Evolutionary conservation across 2,113 vertebrate genomes (phyloP).

Genomic region (Leptobrachium ailaonicum): DNA sequence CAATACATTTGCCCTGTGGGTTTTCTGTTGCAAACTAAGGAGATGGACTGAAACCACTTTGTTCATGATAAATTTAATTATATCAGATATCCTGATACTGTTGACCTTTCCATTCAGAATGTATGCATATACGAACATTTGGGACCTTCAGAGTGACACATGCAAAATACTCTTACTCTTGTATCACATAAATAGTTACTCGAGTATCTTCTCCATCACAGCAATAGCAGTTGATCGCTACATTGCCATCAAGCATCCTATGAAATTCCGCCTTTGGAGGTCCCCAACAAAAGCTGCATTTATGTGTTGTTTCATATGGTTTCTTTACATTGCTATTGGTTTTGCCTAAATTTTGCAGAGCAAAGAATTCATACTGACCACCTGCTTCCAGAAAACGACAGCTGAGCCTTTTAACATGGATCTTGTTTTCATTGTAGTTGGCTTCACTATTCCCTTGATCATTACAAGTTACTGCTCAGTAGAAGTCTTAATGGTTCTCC

Average conservation of each 20-base stretch:
- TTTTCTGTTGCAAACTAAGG: conserved; percentile 43
- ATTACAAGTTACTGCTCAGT: conserved; percentile 49
- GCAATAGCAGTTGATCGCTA: conserved; percentile 59
- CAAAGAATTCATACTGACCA: neutral
- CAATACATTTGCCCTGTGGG: conserved; percentile 46
- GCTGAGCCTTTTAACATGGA: neutral
- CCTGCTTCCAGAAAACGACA: conserved; percentile 50
- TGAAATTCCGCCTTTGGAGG: conserved; percentile 57
- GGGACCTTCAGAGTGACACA: neutral
- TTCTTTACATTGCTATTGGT: conserved; percentile 17
- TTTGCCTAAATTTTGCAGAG: conserved; percentile 15
- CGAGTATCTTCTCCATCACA: conserved; percentile 59
- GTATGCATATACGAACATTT: conserved; percentile 28
- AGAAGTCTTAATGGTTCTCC: conserved; percentile 37
- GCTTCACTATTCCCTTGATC: conserved; percentile 44
- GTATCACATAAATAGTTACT: conserved; percentile 61
- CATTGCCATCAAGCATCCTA: conserved; percentile 60
- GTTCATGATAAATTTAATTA: conserved; percentile 53
- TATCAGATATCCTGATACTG: conserved; percentile 49
- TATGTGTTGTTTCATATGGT: conserved; percentile 61
- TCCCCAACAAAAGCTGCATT: conserved; percentile 50
- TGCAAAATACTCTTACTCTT: conserved; percentile 53
- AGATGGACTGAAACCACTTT: conserved; percentile 51
- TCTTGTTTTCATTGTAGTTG: conserved; percentile 33
- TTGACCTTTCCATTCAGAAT: conserved; percentile 51